phyloP scores from a whole-genome alignment of 2,888 invertebrate species.

The Aelia acuminata region DNA sequence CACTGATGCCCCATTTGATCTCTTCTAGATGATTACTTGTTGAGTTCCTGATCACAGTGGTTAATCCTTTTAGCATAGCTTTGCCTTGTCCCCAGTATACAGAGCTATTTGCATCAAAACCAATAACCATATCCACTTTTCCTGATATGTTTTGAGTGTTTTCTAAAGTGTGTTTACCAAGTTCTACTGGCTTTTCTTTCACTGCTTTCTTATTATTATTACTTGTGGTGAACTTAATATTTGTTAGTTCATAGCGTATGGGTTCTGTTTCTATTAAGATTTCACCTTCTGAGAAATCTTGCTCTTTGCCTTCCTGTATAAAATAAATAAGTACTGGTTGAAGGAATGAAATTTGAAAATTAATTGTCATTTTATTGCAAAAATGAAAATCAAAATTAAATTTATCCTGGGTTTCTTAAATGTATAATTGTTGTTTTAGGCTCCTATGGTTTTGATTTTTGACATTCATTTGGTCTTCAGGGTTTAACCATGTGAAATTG shows the following conservation, averaged over 20 bases:
- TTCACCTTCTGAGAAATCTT: constrained; percentile 78
- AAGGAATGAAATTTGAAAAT: background rate
- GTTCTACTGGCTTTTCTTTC: constrained; percentile 72
- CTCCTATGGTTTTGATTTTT: too few relatives aligned
- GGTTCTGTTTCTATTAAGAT: constrained; percentile 87
- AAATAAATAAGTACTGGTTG: background rate
- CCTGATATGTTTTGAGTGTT: constrained; percentile 72
- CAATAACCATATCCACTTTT: constrained; percentile 79
- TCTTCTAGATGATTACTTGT: constrained; percentile 74
- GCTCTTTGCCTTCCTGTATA: constrained; percentile 72
- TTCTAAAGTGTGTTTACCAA: constrained; percentile 71
- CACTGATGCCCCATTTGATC: constrained; percentile 79
- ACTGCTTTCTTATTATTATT: constrained; percentile 72
- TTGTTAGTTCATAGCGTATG: constrained; percentile 80
- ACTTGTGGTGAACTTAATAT: constrained; percentile 72
- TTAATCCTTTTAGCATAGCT: constrained; percentile 80
- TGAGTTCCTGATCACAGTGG: constrained; percentile 75
- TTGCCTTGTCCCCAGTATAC: constrained; percentile 86
- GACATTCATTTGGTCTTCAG: too few relatives aligned
- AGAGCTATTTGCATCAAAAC: constrained; percentile 79
- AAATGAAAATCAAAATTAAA: too few relatives aligned
- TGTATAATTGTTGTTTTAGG: too few relatives aligned
- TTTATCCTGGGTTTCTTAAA: too few relatives aligned
- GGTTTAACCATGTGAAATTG: too few relatives aligned
- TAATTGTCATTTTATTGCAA: background rate